These are phyloP conservation scores for Coregonus ussuriensis DNA, from an alignment of 2,797 vertebrate species.

Conservation along the genomic window DNA sequence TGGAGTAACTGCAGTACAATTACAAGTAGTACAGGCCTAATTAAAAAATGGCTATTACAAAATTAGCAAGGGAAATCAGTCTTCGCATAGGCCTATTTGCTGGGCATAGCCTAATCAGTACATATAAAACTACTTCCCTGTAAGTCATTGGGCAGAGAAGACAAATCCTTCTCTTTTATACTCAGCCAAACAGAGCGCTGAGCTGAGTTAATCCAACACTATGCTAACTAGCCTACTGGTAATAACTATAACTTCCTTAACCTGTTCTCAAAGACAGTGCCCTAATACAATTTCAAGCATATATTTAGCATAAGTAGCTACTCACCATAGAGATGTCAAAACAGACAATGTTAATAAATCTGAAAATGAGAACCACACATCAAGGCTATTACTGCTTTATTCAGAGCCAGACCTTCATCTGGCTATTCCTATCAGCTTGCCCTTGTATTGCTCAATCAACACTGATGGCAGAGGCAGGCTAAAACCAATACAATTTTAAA, in stretches of 20 bases:
- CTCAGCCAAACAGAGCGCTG: background rate
- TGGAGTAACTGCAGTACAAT: slow-evolving; percentile 33
- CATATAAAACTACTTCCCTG: slow-evolving; percentile 51
- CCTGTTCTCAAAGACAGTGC: background rate
- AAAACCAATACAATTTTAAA: slow-evolving; percentile 40
- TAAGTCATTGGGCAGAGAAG: slow-evolving; percentile 1
- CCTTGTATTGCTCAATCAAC: slow-evolving; percentile 31
- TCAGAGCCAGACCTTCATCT: background rate
- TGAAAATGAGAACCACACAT: background rate
- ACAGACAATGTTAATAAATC: background rate
- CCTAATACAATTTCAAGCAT: background rate
- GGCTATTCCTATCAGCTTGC: background rate
- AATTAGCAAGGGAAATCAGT: slow-evolving; percentile 48
- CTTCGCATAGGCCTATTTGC: slow-evolving; percentile 39
- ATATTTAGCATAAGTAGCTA: background rate
- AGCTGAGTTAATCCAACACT: background rate
- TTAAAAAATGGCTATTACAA: slow-evolving; percentile 42
- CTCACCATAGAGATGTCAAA: slow-evolving; percentile 2
- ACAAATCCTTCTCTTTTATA: background rate
- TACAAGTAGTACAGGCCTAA: slow-evolving; percentile 33
- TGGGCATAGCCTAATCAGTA: slow-evolving; percentile 46
- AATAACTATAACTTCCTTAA: background rate
- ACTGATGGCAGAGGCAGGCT: slow-evolving; percentile 25
- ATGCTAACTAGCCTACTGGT: background rate
- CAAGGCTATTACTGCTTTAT: background rate